Evolutionary conservation across 2,888 invertebrate species (phyloP).

Genomic region (Scrobipalpa atriplicella): DNA sequence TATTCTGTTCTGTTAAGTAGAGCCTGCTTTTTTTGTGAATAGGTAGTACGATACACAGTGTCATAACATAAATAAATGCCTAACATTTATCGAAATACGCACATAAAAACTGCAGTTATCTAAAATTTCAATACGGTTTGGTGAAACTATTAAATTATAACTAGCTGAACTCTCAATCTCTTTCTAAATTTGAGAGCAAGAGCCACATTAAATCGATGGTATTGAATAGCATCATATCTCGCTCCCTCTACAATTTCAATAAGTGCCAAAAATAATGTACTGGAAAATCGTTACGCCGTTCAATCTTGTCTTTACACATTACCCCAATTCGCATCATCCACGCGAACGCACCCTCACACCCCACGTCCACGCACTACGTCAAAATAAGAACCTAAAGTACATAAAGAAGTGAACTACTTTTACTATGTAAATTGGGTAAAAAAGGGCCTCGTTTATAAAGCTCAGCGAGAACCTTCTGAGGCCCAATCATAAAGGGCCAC

Average conservation of each 20-base stretch:
- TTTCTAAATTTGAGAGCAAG: too few species aligned
- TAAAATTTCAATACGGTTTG: too few species aligned
- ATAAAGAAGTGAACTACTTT: conserved; percentile 15
- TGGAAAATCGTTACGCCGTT: not conserved
- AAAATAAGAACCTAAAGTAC: conserved; percentile 41
- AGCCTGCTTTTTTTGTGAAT: too few species aligned
- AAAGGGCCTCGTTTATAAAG: conserved; percentile 51
- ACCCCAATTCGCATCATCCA: conserved; percentile 21
- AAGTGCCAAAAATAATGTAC: conserved; percentile 1
- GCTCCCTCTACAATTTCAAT: not conserved
- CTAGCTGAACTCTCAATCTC: too few species aligned
- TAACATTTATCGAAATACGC: too few species aligned
- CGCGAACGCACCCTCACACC: not conserved
- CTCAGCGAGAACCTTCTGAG: conserved; percentile 41
- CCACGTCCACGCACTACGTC: conserved; percentile 34
- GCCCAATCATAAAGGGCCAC: conserved; percentile 50
- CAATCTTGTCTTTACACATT: conserved; percentile 11
- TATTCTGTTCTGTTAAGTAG: too few species aligned
- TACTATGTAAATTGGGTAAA: conserved; percentile 53
- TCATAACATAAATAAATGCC: too few species aligned
- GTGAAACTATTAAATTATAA: too few species aligned
- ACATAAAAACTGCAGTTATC: too few species aligned
- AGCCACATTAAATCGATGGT: too few species aligned
- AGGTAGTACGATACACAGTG: too few species aligned
- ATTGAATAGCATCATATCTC: not conserved